Base-by-base conservation (phyloP, 2,888 invertebrate species). In the Heliconius charithonia region DNA sequence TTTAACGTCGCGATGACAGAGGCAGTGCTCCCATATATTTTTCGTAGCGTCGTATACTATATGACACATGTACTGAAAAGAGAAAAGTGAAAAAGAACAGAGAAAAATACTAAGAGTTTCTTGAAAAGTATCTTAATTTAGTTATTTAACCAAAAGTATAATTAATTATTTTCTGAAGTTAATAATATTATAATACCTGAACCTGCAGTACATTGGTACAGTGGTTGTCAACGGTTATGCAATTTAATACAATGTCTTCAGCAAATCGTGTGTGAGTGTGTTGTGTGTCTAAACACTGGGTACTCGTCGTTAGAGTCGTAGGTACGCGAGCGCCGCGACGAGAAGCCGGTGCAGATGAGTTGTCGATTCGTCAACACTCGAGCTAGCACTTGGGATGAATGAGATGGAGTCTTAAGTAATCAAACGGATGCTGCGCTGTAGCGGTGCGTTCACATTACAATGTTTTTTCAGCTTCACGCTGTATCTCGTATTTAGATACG, bases 381-480 rank as follows among this genome's bases (percentile, higher is more conserved):
- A 59, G 72, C 7, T 32, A 72, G 16, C 72, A 72, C 72, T 72
- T 9, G 25, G 13, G 32, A 72, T 72, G 59, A 72, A 32, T 37
- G 72, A 72, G 59, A 59, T 59, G 59, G 37, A 72, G 25, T 72
- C 72, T 59, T 59, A 72, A 72, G 37, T 59, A 72, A 32, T 59
- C 69, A 25, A 69, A 69, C 25, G 25, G 69, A 69, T 45, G 69
- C 69, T 41, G 41, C 41, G 67, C 41, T 67, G 67, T 67, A 67
- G 25, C 67, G 67, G 13, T 41, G 69, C 41, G 69, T 41, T 25
- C 41, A 69, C 41, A 69, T 41, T 41, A 19, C 41, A 37, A 37
- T 4, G 6, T 37, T 51, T 19, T 51, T 19, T 51, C 19, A 19
- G 19, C 51, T 51, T 51, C 51, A 16, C 16, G 56, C 51, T 56